Percentiles rank a stretch among this genome's conserved stretches.
Conservation (phyloP, 2,113 vertebrate genomes). For the Lophius piscatorius region DNA sequence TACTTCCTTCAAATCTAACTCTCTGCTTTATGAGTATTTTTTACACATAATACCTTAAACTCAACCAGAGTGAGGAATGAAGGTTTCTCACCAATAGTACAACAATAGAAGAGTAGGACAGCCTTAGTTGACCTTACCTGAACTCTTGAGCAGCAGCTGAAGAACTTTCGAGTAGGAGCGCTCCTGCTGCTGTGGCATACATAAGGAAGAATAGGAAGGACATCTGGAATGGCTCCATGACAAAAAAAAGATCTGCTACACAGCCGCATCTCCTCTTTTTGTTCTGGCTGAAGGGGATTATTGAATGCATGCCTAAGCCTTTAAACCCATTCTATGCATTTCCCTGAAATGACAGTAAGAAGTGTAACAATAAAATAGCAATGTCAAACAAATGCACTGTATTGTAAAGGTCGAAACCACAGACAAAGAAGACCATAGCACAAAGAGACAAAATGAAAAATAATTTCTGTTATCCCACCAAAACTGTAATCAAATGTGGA, state of each 20-base stretch:
- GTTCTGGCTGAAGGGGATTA: constrained; percentile 45
- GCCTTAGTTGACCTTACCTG: constrained; percentile 71
- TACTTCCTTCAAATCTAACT: too few species aligned
- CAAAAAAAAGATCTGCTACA: constrained; percentile 69
- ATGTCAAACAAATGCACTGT: not conserved
- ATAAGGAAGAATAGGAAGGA: constrained; percentile 79
- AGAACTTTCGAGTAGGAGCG: constrained; percentile 71
- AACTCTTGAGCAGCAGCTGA: constrained; percentile 76
- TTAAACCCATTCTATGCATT: constrained; percentile 7
- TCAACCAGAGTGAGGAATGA: too few species aligned
- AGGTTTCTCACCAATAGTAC: too few species aligned
- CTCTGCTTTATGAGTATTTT: too few species aligned
- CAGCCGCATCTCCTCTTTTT: constrained; percentile 68
- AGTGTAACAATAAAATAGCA: not conserved
- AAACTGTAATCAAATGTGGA: not conserved
- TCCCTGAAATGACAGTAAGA: not conserved
- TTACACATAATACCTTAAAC: too few species aligned
- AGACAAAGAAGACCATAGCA: not conserved
- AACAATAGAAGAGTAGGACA: too few species aligned
- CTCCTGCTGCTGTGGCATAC: constrained; percentile 75
- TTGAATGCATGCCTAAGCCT: not conserved
- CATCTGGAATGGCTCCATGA: constrained; percentile 75
- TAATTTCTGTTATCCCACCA: too few species aligned
- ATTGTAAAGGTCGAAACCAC: not conserved
- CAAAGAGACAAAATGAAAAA: constrained; percentile 5